Conservation (phyloP, 2,888 invertebrate species). For the Lobophora halterata region DNA sequence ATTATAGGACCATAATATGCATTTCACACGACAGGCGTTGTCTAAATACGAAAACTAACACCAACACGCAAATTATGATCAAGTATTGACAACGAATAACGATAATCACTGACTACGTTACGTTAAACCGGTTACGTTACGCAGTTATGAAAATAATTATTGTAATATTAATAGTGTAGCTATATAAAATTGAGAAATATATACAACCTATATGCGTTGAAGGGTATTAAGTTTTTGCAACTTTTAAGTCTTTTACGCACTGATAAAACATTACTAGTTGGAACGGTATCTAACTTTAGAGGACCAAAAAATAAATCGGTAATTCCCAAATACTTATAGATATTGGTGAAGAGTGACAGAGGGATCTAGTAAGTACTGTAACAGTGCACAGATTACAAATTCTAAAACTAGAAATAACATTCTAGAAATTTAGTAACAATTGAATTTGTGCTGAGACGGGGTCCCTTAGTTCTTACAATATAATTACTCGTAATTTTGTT, state of each 20-base stretch:
- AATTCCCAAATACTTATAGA: neutral
- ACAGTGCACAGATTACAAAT: constrained; percentile 29
- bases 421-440: constrained; percentile 36
- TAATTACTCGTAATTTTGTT: constrained; percentile 15
- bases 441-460: constrained; percentile 63
- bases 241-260: too few relatives aligned
- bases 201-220: constrained; percentile 23
- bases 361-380: constrained; percentile 16
- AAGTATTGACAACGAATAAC: neutral
- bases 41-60: constrained; percentile 47
- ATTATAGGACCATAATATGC: constrained; percentile 23
- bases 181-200: constrained; percentile 9
- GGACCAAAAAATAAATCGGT: constrained; percentile 1
- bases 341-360: constrained; percentile 11
- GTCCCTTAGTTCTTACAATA: constrained; percentile 50
- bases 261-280: too few relatives aligned
- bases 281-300: too few relatives aligned
- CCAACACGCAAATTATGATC: constrained; percentile 30
- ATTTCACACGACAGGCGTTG: constrained; percentile 40
- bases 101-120: too few relatives aligned
- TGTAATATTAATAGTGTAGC: constrained; percentile 6
- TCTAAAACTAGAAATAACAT: constrained; percentile 30
- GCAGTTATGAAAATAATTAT: neutral
- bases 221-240: constrained; percentile 12
- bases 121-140: neutral